A percentile compares a stretch with the other conserved stretches of the same genome.
Conservation (phyloP, 2,888 invertebrate genomes). For the Andrena haemorrhoa region DNA sequence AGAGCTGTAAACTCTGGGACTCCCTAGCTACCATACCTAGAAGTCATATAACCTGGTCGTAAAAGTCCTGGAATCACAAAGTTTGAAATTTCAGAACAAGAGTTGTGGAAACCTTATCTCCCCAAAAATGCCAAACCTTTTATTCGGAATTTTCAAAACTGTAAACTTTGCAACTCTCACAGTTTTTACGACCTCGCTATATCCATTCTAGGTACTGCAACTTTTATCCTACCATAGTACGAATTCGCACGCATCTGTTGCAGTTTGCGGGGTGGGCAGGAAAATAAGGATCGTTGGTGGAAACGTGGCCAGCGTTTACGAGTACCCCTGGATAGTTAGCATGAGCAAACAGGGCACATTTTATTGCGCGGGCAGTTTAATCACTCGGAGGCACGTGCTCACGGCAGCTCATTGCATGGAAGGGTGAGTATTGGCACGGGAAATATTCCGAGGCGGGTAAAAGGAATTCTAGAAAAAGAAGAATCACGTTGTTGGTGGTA, state of each 20-base stretch:
- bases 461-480: not conserved
- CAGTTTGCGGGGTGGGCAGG: slow-evolving; percentile 87
- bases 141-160: too few relatives aligned
- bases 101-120: not conserved
- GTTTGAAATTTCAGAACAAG: too few relatives aligned
- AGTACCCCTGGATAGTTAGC: slow-evolving; percentile 92
- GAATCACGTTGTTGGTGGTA: not conserved
- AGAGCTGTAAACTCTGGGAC: too few relatives aligned
- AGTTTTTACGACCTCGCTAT: too few relatives aligned
- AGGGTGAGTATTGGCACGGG: slow-evolving; percentile 86
- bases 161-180: too few relatives aligned
- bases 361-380: slow-evolving; percentile 91
- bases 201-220: too few relatives aligned
- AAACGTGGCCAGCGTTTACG: slow-evolving; percentile 87
- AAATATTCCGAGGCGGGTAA: not conserved
- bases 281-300: slow-evolving; percentile 91
- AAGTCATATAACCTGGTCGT: too few relatives aligned
- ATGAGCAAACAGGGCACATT: slow-evolving; percentile 88
- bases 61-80: too few relatives aligned
- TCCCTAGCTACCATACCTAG: too few relatives aligned
- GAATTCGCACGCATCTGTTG: slow-evolving; percentile 30
- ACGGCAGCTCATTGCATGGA: slow-evolving; percentile 92
- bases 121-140: too few relatives aligned
- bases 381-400: slow-evolving; percentile 89
- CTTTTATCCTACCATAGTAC: not conserved